Conservation (phyloP, 1,140 invertebrate species). For the Ceratina calcarata region DNA sequence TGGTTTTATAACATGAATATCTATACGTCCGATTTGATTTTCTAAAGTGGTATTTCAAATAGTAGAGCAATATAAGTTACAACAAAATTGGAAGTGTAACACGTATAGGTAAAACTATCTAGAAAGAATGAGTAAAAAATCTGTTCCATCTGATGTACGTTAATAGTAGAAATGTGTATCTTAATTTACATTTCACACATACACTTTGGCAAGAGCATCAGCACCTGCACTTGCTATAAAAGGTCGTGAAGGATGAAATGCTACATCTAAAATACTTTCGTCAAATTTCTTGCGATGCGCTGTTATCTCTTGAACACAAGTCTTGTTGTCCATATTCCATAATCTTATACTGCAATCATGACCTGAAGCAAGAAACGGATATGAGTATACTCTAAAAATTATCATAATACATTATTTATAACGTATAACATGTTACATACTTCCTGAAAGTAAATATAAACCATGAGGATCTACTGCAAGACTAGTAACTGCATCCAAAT, state of each 20-base stretch:
- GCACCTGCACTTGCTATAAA: constrained; percentile 99
- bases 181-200: constrained; percentile 83
- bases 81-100: constrained; percentile 72
- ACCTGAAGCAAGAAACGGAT: constrained; percentile 80
- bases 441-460: constrained; percentile 98
- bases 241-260: constrained; percentile 98
- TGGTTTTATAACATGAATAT: constrained; percentile 42
- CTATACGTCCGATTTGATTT: constrained; percentile 56
- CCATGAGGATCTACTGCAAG: constrained; percentile 99
- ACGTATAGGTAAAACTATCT: constrained; percentile 75
- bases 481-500: constrained; percentile 98
- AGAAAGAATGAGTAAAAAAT: constrained; percentile 78
- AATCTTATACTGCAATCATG: constrained; percentile 99
- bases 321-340: constrained; percentile 99
- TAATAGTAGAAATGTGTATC: constrained; percentile 63
- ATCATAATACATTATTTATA: neutral
- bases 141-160: constrained; percentile 62
- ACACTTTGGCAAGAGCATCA: constrained; percentile 99
- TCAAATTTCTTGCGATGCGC: constrained; percentile 99
- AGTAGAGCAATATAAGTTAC: constrained; percentile 58
- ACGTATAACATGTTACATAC: constrained; percentile 73
- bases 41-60: constrained; percentile 54
- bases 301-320: constrained; percentile 99
- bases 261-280: constrained; percentile 99
- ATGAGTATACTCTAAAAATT: neutral